Base-by-base conservation (phyloP, 2,888 invertebrate genomes). In the Ornithoptera priamus region DNA sequence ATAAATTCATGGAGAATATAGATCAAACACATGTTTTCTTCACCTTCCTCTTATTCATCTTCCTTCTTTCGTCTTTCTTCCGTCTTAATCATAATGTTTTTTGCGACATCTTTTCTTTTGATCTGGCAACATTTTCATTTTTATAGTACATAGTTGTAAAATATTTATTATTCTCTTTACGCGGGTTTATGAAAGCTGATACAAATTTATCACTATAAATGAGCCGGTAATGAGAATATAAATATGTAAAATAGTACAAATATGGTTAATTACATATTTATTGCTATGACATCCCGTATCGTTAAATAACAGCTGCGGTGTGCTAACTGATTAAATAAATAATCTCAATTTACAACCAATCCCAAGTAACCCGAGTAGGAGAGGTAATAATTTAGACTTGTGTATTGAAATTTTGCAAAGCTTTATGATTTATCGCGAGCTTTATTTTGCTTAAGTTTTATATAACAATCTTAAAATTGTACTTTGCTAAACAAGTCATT, bases 311-410 rank as follows among this genome's bases (percentile, higher is more conserved):
- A 50, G 50, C 50, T 50, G 50, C 18, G 12, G 18, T 50, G 50
- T 17, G 15, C 17, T 15, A 20, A 57, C 22, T 42, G 65, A 65
- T 65, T 57, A 57, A 36, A 18, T 42, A 22, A 22, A 39, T 39
- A 42, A 65, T 65, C 57, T 18, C 20, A 65, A 65, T 64, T 64
- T 57, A 58, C 42, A 42, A 17, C 36, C 20, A 42, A 58, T 58
- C 39, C 36, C 39, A 18, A 56, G 57, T 18, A 42, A 42, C 17
- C 39, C 17, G 58, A 22, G n/a, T 56, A 58, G 42, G 39, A 42
- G 57, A 22, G 20, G 22, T 42, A 36, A 65, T 65, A 65, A 65
- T 65, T 65, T 22, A 65, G 42, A 56, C 6, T 65, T 56, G 30
- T 63, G 22, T 20, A 65, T 65, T 56, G 36, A 56, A 57, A 42